Conservation (phyloP, 2,888 invertebrate genomes). For the Drosophila helvetica region DNA sequence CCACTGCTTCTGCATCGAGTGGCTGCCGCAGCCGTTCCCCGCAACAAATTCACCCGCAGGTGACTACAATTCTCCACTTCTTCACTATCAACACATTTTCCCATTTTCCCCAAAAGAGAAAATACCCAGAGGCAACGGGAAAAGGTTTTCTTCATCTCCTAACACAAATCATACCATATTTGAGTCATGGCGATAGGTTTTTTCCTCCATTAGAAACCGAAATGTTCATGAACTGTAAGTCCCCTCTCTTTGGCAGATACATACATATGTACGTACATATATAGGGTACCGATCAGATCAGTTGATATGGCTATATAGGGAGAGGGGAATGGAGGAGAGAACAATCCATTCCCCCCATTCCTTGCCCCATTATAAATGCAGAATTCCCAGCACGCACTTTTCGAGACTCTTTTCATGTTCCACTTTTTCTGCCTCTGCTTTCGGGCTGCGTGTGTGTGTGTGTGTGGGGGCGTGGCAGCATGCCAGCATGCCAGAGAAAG, state of each 20-base stretch:
- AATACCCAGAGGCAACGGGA: neutral
- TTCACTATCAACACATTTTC: neutral
- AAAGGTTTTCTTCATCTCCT: neutral
- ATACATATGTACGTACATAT: neutral
- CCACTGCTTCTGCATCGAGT: neutral
- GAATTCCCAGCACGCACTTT: conserved; percentile 66
- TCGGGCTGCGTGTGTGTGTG: neutral
- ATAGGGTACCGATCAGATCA: neutral
- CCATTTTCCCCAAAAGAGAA: neutral
- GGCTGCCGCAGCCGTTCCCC: neutral
- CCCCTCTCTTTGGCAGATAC: neutral
- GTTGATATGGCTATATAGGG: neutral
- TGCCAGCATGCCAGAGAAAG: conserved; percentile 18
- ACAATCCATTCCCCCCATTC: neutral
- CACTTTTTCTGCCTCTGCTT: conserved; percentile 39
- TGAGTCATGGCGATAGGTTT: neutral
- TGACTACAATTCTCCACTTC: neutral
- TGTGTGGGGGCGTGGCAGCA: neutral
- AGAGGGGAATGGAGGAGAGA: neutral
- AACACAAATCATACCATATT: neutral
- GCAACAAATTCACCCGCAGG: neutral
- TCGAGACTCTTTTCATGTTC: conserved; percentile 53
- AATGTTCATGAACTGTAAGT: neutral
- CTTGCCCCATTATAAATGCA: conserved; percentile 3
- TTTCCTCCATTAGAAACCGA: neutral